Evolutionary conservation across 2,113 vertebrate species (phyloP), one percentile per base, ranked within the genome.

Genomic region (Zosterops lateralis): DNA sequence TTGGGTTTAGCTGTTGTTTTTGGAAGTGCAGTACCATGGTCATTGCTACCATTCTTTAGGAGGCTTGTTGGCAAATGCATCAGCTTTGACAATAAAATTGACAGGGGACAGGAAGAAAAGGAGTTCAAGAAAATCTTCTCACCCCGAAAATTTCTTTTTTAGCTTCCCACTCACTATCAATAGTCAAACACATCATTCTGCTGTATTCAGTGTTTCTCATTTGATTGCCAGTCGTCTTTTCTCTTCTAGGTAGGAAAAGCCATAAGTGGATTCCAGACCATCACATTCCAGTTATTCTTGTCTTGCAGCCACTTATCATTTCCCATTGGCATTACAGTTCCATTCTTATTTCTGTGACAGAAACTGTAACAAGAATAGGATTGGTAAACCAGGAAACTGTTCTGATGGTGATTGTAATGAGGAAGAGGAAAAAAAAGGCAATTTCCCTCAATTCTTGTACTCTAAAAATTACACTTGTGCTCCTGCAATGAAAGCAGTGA

Each of bases 361-460:
- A 58, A 54, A 42, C 32, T 87, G 32, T 31, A 85, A 70, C 40
- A 68, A 79, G 71, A 80, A 85, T 29, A 84, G 34, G 56, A 92
- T 17, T 42, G 60, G 72, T 44, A 95, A 95, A 95, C 57, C 75
- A 64, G 42, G 40, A 81, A 71, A 85, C 80, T 66, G 34, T 64
- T 87, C 75, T 50, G 36, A 90, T 61, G 31, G 50, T 93, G 83
- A 92, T 78, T 90, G 61, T 42, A 90, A 91, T 28, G 71, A 51
- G 10, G 36, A 61, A 54, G 11, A 10, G 1, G 10, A 11, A 53
- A 51, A 20, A 32, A 58, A 32, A 9, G 4, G 28, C n/a, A 90
- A 88, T 94, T 95, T 91, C 36, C 44, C 48, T 51, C 64, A 83
- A 81, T 95, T 95, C 74, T 95, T 85, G 38, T 29, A 76, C 12